Conservation (phyloP, 2,888 invertebrate species). For the Cancer borealis region DNA sequence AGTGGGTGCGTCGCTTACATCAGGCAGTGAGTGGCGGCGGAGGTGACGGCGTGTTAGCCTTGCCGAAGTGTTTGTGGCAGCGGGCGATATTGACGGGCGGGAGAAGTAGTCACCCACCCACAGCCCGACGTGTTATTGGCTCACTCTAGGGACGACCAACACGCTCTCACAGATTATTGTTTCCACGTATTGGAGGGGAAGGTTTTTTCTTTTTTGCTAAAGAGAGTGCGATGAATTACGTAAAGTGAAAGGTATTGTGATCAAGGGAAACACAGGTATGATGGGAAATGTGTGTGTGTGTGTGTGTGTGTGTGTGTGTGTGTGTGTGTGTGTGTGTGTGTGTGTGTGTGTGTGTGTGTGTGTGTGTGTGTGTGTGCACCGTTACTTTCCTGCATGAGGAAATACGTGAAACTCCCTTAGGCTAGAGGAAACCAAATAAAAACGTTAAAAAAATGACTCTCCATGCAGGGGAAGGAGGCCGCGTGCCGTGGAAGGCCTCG, state of each 20-base stretch:
- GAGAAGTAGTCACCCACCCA: slow-evolving; percentile 22
- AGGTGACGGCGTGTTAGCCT: slow-evolving; percentile 16
- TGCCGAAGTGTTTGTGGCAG: slow-evolving; percentile 6
- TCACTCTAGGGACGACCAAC: slow-evolving; percentile 4
- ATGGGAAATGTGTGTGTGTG: background rate
- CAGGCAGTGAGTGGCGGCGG: slow-evolving; percentile 16
- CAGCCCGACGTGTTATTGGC: slow-evolving; percentile 27
- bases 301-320: slow-evolving; percentile 24
- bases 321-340: slow-evolving; percentile 40
- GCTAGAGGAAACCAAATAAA: background rate
- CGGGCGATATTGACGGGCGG: slow-evolving; percentile 14
- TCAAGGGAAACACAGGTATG: background rate
- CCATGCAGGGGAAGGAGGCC: background rate
- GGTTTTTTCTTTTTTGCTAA: background rate
- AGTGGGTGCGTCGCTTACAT: background rate
- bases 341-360: background rate
- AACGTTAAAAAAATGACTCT: background rate
- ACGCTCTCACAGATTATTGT: background rate
- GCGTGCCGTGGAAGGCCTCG: background rate
- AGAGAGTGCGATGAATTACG: slow-evolving; percentile 2
- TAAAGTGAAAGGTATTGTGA: background rate
- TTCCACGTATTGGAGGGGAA: background rate
- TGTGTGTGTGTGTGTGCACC: background rate
- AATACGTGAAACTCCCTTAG: background rate
- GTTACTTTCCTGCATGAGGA: background rate